Percentiles rank a stretch among this genome's conserved stretches.
Conservation (phyloP, 2,888 invertebrate species). For the Stenchaetothrips biformis region DNA sequence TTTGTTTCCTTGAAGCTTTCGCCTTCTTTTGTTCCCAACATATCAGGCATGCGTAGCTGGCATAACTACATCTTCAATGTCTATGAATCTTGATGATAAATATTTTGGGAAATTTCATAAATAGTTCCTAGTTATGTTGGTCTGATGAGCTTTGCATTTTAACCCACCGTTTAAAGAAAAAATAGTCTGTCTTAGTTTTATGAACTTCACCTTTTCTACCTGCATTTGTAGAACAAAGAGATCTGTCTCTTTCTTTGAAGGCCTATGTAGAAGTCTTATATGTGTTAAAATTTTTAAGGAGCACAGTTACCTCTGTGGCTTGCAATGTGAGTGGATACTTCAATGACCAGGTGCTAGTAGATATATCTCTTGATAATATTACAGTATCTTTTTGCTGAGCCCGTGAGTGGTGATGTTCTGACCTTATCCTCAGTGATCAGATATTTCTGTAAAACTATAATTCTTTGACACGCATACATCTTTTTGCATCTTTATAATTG, state of each 20-base stretch:
- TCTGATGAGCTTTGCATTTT: slow-evolving; percentile 1
- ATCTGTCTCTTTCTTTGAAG: slow-evolving; percentile 13
- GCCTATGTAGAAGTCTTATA: slow-evolving; percentile 12
- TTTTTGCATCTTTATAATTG: background rate
- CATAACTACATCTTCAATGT: background rate
- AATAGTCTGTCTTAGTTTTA: background rate
- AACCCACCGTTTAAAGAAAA: background rate
- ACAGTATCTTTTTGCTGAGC: background rate
- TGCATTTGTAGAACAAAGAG: background rate
- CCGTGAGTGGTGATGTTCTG: background rate
- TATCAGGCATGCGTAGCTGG: background rate
- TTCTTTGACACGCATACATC: background rate
- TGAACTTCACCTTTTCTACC: slow-evolving; percentile 4
- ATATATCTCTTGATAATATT: slow-evolving; percentile 4
- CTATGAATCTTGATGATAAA: background rate
- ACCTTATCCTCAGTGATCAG: background rate
- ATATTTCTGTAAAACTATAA: background rate
- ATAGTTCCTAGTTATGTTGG: background rate
- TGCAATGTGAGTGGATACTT: background rate
- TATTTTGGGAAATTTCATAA: background rate
- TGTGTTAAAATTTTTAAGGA: background rate
- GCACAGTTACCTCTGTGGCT: background rate
- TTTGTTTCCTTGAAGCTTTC: background rate
- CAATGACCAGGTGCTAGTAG: slow-evolving; percentile 16
- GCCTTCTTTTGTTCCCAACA: background rate